phyloP scores from a whole-genome alignment of 2,113 vertebrate genomes.

The Empidonax alnorum region DNA sequence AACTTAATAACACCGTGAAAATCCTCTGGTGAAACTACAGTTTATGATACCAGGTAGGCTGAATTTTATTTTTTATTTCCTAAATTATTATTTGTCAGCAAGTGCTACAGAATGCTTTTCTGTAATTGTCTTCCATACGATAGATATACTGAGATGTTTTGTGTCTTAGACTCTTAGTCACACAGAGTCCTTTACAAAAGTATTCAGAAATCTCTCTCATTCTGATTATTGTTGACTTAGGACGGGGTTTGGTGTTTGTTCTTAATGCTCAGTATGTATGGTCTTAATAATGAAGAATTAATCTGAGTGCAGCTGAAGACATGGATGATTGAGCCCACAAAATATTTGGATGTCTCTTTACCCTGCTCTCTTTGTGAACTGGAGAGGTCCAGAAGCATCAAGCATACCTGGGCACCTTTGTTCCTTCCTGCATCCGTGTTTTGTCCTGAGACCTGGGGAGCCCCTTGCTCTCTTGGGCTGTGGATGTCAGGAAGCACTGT shows the following conservation, averaged over 20 bases:
- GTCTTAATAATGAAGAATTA: not conserved
- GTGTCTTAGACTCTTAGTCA: not conserved
- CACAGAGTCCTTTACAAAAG: not conserved
- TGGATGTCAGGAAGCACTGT: not conserved
- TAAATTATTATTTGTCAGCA: conserved; percentile 52
- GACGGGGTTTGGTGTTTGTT: not conserved
- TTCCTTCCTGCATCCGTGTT: not conserved
- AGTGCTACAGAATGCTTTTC: conserved; percentile 32
- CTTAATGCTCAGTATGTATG: not conserved
- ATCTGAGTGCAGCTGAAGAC: not conserved
- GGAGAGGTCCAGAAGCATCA: not conserved
- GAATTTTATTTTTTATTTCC: conserved; percentile 46
- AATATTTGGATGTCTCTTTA: not conserved
- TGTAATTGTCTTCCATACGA: not conserved
- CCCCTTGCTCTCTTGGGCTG: not conserved
- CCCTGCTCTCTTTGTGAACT: not conserved
- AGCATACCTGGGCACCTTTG: rapidly evolving
- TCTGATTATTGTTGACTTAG: not conserved
- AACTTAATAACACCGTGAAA: conserved; percentile 28
- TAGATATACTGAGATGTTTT: not conserved
- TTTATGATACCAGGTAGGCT: conserved; percentile 5
- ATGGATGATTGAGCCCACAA: not conserved
- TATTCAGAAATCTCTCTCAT: not conserved
- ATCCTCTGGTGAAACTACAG: not conserved
- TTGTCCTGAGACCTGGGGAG: not conserved